Percentiles rank a stretch among this genome's conserved stretches.
These are phyloP conservation scores for Rhinichthys osculus DNA, from an alignment of 2,797 vertebrate genomes.

Conservation along the genomic window DNA sequence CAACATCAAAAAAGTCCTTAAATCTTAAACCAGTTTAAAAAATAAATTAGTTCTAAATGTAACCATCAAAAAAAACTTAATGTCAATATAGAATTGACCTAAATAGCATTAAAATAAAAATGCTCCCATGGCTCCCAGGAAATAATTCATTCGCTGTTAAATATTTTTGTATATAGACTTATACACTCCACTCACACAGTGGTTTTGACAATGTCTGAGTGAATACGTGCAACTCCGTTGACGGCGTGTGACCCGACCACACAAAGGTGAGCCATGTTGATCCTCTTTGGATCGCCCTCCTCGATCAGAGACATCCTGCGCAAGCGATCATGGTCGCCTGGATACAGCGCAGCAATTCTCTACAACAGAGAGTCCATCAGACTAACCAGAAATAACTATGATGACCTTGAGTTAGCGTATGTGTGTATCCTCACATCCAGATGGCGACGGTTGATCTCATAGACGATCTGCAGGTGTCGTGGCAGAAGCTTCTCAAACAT, in stretches of 20 bases:
- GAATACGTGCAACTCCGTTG: constrained; percentile 85
- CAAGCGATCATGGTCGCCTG: constrained; percentile 79
- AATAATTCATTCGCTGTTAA: not conserved
- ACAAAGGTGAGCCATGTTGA: constrained; percentile 89
- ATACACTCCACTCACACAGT: constrained; percentile 80
- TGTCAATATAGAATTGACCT: not conserved
- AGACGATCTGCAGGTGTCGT: constrained; percentile 86
- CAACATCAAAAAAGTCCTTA: constrained; percentile 87
- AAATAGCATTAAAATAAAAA: not conserved
- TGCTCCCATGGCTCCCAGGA: not conserved
- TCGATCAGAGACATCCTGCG: constrained; percentile 87
- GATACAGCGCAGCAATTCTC: constrained; percentile 79
- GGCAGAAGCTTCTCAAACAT: constrained; percentile 89
- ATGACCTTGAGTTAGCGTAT: not conserved
- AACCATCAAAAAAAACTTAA: not conserved
- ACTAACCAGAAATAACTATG: not conserved
- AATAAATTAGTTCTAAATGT: not conserved
- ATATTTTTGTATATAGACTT: not conserved
- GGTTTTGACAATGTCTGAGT: constrained; percentile 83
- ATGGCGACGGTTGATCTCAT: constrained; percentile 85
- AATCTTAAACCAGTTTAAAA: constrained; percentile 71
- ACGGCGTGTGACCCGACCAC: constrained; percentile 86
- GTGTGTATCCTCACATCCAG: constrained; percentile 76
- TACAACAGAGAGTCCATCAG: constrained; percentile 54
- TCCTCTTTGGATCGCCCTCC: constrained; percentile 84